These are phyloP conservation scores for Rhinichthys osculus DNA, from an alignment of 2,797 vertebrate genomes.

Conservation along the genomic window DNA sequence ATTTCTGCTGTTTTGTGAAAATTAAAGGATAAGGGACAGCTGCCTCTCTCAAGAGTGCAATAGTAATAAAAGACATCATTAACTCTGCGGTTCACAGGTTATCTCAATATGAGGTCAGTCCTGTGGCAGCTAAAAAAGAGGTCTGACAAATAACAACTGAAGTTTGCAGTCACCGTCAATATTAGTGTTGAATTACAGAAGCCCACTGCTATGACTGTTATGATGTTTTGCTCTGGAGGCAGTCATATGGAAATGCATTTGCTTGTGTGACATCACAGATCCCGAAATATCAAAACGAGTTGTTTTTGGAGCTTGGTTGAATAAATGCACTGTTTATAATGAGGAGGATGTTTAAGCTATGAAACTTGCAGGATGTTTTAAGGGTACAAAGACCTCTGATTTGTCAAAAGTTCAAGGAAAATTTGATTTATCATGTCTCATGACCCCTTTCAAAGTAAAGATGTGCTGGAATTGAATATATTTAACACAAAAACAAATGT, in stretches of 20 bases:
- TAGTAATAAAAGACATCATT: conserved; percentile 25
- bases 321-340: too few relatives aligned
- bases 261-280: too few relatives aligned
- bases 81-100: conserved; percentile 10
- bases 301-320: too few relatives aligned
- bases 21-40: neutral
- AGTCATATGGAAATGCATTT: too few relatives aligned
- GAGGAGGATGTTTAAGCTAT: too few relatives aligned
- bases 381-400: neutral
- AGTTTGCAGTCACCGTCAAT: neutral
- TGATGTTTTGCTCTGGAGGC: too few relatives aligned
- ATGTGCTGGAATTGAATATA: neutral
- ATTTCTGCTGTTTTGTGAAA: conserved; percentile 7
- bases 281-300: too few relatives aligned
- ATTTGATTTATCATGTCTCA: neutral
- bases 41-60: conserved; percentile 14
- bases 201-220: too few relatives aligned
- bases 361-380: neutral
- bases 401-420: neutral
- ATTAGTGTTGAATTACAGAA: neutral
- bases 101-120: neutral
- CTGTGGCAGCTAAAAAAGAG: neutral
- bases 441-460: neutral
- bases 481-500: neutral
- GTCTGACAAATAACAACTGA: neutral